Conservation (phyloP, 1,140 invertebrate species). For the Heliconius congener region DNA sequence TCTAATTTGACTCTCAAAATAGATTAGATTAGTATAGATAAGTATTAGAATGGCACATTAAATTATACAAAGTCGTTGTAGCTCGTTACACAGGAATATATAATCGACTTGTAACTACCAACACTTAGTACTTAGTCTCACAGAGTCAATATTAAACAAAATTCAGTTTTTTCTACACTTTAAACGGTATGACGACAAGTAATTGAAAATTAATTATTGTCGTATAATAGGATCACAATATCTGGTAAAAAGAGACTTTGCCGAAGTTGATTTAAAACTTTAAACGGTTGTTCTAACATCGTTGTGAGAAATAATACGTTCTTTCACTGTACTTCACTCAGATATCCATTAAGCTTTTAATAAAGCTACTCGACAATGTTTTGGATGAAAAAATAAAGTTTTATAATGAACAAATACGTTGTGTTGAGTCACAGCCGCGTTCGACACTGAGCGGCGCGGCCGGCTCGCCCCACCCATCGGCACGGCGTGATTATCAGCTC, state of each 20-base stretch:
- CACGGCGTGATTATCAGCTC: conserved; percentile 70
- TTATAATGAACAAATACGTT: conserved; percentile 49
- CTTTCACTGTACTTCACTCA: conserved; percentile 24
- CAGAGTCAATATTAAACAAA: conserved; percentile 46
- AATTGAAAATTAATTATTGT: conserved; percentile 57
- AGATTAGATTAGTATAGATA: conserved; percentile 68
- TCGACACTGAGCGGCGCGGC: conserved; percentile 60
- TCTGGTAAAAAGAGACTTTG: conserved; percentile 65
- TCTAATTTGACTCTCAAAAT: conserved; percentile 60
- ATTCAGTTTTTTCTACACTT: conserved; percentile 35
- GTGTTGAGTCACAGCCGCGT: conserved; percentile 53
- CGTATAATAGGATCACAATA: conserved; percentile 75
- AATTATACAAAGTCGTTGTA: conserved; percentile 35
- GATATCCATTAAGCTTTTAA: conserved; percentile 25
- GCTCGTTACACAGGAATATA: conserved; percentile 34
- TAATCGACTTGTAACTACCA: conserved; percentile 27
- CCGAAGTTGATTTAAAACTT: conserved; percentile 68
- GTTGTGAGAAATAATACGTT: conserved; percentile 47
- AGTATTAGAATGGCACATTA: conserved; percentile 68
- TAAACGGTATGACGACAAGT: not conserved
- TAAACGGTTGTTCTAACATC: conserved; percentile 72
- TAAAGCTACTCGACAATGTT: conserved; percentile 19
- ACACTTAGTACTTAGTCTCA: conserved; percentile 45
- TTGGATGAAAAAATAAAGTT: conserved; percentile 27
- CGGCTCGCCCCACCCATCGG: conserved; percentile 65